phyloP scores from a whole-genome alignment of 2,113 vertebrate genomes.

The Percopsis transmontana region DNA sequence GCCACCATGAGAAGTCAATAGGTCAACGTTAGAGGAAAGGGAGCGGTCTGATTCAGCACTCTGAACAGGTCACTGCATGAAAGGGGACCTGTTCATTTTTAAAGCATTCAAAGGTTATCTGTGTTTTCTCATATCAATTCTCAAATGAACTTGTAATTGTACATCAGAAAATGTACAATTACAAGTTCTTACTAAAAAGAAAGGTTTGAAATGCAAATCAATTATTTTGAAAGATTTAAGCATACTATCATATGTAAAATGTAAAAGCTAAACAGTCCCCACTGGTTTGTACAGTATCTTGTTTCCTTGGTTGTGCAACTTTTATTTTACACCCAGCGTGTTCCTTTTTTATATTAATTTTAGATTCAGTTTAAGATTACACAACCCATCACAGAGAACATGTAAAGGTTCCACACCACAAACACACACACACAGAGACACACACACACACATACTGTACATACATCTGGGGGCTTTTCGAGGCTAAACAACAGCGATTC shows the following conservation, averaged over 20 bases:
- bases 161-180: too few species aligned
- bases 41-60: conserved; percentile 68
- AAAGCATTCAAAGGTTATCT: conserved; percentile 48
- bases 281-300: too few species aligned
- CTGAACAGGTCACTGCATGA: conserved; percentile 32
- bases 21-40: conserved; percentile 62
- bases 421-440: conserved; percentile 24
- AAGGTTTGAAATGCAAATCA: too few species aligned
- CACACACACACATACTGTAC: conserved; percentile 1
- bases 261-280: too few species aligned
- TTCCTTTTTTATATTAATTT: too few species aligned
- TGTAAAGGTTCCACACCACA: conserved; percentile 27
- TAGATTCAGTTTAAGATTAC: neutral
- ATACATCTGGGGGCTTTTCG: conserved; percentile 60
- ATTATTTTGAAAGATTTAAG: too few species aligned
- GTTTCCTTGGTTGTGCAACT: too few species aligned
- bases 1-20: conserved; percentile 48
- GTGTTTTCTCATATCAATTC: neutral
- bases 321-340: too few species aligned
- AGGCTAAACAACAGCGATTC: conserved; percentile 57
- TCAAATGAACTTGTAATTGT: too few species aligned
- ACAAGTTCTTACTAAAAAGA: too few species aligned
- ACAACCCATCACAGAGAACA: conserved; percentile 19
- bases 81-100: conserved; percentile 37
- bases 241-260: too few species aligned